These are phyloP conservation scores for Drosophila sordidula DNA, from an alignment of 2,888 invertebrate genomes.

Conservation along the genomic window DNA sequence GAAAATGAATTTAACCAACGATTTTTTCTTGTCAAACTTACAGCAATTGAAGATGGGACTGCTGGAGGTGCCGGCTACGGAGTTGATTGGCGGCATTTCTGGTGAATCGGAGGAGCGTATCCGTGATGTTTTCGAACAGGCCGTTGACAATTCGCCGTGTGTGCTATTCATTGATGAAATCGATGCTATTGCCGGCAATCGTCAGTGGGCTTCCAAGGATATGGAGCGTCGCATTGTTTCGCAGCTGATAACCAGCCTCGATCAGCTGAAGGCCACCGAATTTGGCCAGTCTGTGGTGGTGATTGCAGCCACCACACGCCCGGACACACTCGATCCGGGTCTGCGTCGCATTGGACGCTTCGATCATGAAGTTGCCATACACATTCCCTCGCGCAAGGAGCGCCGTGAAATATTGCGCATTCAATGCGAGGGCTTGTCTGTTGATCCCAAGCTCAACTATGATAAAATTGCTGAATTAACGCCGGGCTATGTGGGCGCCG, in stretches of 20 bases:
- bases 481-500: conserved; percentile 98
- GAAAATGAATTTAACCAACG: background rate
- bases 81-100: conserved; percentile 96
- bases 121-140: conserved; percentile 95
- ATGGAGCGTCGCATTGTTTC: conserved; percentile 98
- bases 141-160: conserved; percentile 92
- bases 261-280: conserved; percentile 86
- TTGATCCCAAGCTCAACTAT: conserved; percentile 90
- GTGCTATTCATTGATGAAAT: conserved; percentile 98
- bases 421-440: conserved; percentile 89
- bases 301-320: conserved; percentile 97
- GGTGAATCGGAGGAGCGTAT: conserved; percentile 98
- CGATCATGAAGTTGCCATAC: conserved; percentile 96
- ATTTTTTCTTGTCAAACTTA: background rate
- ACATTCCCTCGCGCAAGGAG: conserved; percentile 95
- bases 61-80: conserved; percentile 95
- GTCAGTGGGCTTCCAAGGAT: conserved; percentile 95
- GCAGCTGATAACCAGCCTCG: conserved; percentile 95
- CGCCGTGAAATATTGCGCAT: conserved; percentile 91
- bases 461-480: conserved; percentile 92
- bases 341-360: conserved; percentile 96
- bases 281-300: conserved; percentile 87
- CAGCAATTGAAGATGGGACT: conserved; percentile 93
- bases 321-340: conserved; percentile 96
- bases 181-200: conserved; percentile 96